phyloP scores from a whole-genome alignment of 1,140 invertebrate genomes.

The Gryllus bimaculatus region DNA sequence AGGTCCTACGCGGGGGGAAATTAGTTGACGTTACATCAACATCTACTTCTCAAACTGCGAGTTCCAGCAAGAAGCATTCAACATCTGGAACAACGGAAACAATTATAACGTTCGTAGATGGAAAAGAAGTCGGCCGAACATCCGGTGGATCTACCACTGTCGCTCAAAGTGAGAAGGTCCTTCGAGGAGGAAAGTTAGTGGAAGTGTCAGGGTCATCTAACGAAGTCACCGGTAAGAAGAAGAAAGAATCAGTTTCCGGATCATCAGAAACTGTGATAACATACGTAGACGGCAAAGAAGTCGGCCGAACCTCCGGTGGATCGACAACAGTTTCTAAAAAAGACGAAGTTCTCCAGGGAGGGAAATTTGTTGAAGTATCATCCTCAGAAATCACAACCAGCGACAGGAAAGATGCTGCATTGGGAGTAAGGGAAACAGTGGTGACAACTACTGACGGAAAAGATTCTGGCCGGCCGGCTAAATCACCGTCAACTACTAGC shows the following conservation, averaged over 20 bases:
- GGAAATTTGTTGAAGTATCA: background rate
- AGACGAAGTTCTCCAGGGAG: background rate
- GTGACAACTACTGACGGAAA: background rate
- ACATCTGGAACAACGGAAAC: background rate
- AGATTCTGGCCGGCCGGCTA: background rate
- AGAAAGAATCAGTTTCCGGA: background rate
- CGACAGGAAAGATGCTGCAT: background rate
- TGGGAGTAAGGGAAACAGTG: background rate
- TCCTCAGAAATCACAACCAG: background rate
- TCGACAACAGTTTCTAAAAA: background rate
- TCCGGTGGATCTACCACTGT: background rate
- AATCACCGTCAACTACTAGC: background rate
- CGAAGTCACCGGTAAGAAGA: background rate
- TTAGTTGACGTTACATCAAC: background rate
- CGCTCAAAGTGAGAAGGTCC: background rate
- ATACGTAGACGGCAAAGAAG: background rate
- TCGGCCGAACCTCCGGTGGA: background rate
- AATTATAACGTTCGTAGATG: background rate
- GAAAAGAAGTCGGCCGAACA: background rate
- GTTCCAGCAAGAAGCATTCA: background rate
- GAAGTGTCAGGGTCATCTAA: background rate
- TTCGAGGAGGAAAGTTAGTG: background rate
- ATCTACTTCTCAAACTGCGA: background rate
- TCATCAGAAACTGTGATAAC: background rate
- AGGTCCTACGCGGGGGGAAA: background rate